Conservation (phyloP, 2,797 vertebrate genomes). For the Melanotaenia boesemani region DNA sequence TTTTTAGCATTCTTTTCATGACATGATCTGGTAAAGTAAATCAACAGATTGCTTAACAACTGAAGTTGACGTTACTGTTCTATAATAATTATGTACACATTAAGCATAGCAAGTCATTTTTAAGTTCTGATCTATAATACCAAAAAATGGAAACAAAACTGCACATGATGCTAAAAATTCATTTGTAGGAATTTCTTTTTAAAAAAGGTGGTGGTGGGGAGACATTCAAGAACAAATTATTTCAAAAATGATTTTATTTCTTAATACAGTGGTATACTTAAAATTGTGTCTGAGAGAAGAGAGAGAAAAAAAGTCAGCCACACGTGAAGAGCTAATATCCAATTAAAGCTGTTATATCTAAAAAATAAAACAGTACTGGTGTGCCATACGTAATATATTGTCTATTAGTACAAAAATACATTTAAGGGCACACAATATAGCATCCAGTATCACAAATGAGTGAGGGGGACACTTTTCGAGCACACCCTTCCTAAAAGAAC, state of each 20-base stretch:
- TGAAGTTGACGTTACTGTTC: no score
- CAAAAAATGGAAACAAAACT: not conserved
- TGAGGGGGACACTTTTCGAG: conserved; percentile 81
- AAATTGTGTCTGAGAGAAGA: conserved; percentile 93
- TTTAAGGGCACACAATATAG: conserved; percentile 98
- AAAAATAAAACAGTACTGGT: conserved; percentile 93
- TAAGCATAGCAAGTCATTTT: not conserved
- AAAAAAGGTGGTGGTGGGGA: not conserved
- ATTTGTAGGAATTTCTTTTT: not conserved
- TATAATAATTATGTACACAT: not conserved
- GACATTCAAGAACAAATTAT: conserved; percentile 77
- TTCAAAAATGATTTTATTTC: conserved; percentile 99
- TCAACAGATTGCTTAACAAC: no score
- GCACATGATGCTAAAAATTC: not conserved
- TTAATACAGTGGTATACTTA: conserved; percentile 93
- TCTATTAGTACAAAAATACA: conserved; percentile 99
- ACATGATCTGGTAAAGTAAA: no score
- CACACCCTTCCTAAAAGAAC: conserved; percentile 72
- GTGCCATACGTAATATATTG: conserved; percentile 97
- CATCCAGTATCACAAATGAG: conserved; percentile 96
- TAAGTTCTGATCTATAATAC: not conserved
- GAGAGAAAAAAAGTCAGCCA: conserved; percentile 85
- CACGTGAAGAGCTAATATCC: conserved; percentile 93
- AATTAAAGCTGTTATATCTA: conserved; percentile 96
- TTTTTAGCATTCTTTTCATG: no score